Conservation (phyloP, 2,797 vertebrate species). For the Botia kubotai region DNA sequence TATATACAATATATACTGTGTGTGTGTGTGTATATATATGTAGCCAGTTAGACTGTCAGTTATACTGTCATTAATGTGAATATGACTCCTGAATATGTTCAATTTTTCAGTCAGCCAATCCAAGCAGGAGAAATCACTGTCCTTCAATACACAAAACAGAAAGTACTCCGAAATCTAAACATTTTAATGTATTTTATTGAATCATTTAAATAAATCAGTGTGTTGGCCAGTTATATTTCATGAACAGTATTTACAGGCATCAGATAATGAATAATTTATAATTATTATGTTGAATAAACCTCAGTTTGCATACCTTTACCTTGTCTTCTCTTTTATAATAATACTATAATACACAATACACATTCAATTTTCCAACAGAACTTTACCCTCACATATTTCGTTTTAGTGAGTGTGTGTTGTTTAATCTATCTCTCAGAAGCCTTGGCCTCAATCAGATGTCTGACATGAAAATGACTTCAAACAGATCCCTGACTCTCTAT, state of each 20-base stretch:
- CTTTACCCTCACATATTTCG: background rate
- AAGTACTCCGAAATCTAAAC: background rate
- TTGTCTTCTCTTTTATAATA: background rate
- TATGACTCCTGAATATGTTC: background rate
- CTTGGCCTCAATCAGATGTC: conserved; percentile 29
- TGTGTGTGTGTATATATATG: too few species aligned
- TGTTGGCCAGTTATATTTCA: background rate
- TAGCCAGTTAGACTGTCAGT: background rate
- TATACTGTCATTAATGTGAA: background rate
- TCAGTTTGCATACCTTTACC: background rate
- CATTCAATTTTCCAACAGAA: background rate
- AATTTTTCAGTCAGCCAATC: conserved; percentile 36
- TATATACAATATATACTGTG: too few species aligned
- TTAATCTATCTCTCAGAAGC: conserved; percentile 32
- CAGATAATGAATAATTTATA: background rate
- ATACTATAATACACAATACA: background rate
- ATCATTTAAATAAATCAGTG: background rate
- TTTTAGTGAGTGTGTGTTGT: conserved; percentile 11
- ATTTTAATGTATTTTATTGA: background rate
- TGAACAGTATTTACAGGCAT: background rate
- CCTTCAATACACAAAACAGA: conserved; percentile 19
- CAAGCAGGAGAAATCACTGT: conserved; percentile 3
- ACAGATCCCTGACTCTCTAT: conserved; percentile 10
- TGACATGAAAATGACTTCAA: conserved; percentile 27
- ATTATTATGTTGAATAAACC: background rate